Evolutionary conservation across 2,888 invertebrate species (phyloP), one percentile per base, ranked within the genome.

Genomic region (Eupeodes latifasciatus): DNA sequence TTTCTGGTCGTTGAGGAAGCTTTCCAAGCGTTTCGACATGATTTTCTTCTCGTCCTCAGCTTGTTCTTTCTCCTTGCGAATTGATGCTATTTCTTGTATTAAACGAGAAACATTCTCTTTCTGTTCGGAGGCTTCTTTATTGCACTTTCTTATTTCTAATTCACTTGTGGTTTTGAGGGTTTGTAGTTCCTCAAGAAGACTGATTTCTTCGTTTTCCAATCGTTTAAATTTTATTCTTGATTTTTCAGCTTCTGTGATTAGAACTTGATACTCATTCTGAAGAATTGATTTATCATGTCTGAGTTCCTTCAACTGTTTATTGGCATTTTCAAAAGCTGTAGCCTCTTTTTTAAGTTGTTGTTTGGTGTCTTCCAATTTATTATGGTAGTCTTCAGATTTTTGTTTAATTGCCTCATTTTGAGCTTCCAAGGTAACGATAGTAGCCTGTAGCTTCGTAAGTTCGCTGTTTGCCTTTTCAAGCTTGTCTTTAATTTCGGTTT

Each of bases 21-120:
- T 87, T 16, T 90, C 90, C 9, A 90, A 49, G 3, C 89, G 90
- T 59, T 89, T 87, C 4, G 85, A 61, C 44, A 90, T 27, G 57
- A 78, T 44, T 12, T 51, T 72, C 64, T 81, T 90, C 55, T 91
- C 91, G 10, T 90, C 90, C 6, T 89, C 64, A 2, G 84, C 76
- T 0, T 81, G 34, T 62, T 91, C 90, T 49, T 91, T 91, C 79
- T 91, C 91, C 19, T 89, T 62, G 5, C 91, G 90, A 67, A 90
- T 89, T 0, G 90, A 89, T 16, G 90, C 89, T 14, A 90, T 89
- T 82, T 91, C 90, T 59, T 90, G 90, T 62, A 90, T 91, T 1
- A 91, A 71, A 16, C 90, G 89, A 5, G 90, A 89, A 1, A 91
- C 85, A 82, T 91, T 91, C n/a, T 91, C 90, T 53, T 90, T 91